Conservation (phyloP, 2,113 vertebrate genomes). For the Phocoena sinus region DNA sequence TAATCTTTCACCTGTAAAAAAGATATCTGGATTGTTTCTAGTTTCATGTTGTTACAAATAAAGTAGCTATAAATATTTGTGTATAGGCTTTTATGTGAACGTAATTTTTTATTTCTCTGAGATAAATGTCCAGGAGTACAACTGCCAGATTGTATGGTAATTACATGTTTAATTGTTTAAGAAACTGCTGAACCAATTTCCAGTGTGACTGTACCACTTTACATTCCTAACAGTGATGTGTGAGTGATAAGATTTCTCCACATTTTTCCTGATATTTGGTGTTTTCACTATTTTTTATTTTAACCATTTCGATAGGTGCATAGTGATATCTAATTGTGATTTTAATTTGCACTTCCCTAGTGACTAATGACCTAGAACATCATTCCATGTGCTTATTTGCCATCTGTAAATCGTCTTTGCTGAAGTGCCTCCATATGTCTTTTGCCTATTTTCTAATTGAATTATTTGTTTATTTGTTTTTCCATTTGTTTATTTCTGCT, state of each 20-base stretch:
- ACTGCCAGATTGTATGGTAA: not conserved
- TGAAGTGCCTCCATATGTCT: not conserved
- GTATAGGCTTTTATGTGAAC: not conserved
- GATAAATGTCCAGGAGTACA: not conserved
- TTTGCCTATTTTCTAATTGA: not conserved
- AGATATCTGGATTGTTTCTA: not conserved
- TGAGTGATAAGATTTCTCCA: not conserved
- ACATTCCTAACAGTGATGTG: not conserved
- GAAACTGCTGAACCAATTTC: not conserved
- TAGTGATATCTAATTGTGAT: not conserved
- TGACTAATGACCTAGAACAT: not conserved
- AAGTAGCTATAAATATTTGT: not conserved
- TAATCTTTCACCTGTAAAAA: not conserved
- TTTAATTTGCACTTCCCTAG: not conserved
- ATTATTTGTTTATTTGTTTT: not conserved
- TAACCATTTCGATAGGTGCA: not conserved
- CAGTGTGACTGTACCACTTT: not conserved
- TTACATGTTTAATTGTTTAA: not conserved
- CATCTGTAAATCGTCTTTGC: not conserved
- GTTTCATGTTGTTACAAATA: not conserved
- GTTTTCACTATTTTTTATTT: not conserved
- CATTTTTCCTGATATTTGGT: not conserved
- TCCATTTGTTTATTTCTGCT: not conserved
- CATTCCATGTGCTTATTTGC: not conserved
- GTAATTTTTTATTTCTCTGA: not conserved